Base-by-base conservation (phyloP, 2,113 vertebrate genomes). In the Gambusia holbrooki region DNA sequence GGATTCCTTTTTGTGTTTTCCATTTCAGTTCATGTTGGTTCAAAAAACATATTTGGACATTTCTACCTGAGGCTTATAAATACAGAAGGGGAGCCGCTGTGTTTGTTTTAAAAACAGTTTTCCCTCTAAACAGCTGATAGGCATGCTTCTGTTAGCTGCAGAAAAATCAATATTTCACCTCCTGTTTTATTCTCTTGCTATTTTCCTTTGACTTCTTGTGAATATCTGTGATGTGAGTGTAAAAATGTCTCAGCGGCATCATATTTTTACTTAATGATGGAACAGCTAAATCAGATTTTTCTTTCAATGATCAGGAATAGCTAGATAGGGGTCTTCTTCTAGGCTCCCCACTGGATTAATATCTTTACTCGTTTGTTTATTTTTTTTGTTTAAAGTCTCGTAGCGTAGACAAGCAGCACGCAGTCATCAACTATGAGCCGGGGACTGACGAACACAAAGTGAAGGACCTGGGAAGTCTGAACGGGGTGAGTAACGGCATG, bases 331-430 rank as follows among this genome's bases (percentile, higher is more conserved):
- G 62, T 64, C 6, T 32, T 30, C 66, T 51, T 37, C 35, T 40
- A 67, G 7, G 64, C 4, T 29, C 28, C 7, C 22, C 14, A 9
- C 13, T 69, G 1, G 32, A n/a, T 40, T 75, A 70, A 58, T 54
- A 22, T 84, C 69, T 32, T 54, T 77, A 2, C 1, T 2, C 71
- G 12, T 74, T 32, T 79, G 28, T 66, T 45, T 78, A 1, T 85
- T 32, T 77, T 77, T 75, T 86, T 61, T 86, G 30, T 87, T 79
- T 95, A 66, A 84, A 99, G 98, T 99, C 98, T 67, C 96, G 97
- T 73, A 99, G 98, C 29, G 98, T 99, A 91, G 98, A 99, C 87
- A 99, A 99, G 80, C 98, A 99, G 71, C 98, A 99, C 27, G 98
- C 98, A 30, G 98, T 99, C 65, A 96, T 99, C 90, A 99, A 99